Base-by-base conservation (phyloP, 2,113 vertebrate genomes). In the Candoia aspera region DNA sequence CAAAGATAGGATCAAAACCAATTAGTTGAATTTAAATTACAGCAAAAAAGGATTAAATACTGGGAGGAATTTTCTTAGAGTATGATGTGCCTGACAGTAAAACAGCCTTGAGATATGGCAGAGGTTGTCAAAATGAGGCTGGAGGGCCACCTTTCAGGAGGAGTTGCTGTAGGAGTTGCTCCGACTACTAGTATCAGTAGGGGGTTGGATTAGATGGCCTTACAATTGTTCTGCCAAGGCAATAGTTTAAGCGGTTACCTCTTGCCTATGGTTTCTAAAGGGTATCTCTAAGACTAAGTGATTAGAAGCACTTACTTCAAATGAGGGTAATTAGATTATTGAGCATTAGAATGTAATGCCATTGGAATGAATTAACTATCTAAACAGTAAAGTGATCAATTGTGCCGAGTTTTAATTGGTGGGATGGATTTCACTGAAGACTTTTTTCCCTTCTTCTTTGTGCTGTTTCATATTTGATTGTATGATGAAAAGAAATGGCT, bases 321-420 rank as follows among this genome's bases (percentile, higher is more conserved):
- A 94, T 91, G 49, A 86, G 84, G 95, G 10, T 93, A 58, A 94
- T 95, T 88, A 94, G 29, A 29, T 94, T 92, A 94, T 87, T 87
- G 73, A 84, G 37, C 15, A 53, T 87, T 84, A 29, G 6, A 84
- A 94, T 89, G 95, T 92, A 92, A 93, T 94, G 64, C 91, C 92
- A 73, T 90, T 92, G 90, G 93, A 90, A 89, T 93, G 93, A 95
- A 95, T 95, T 88, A 95, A 94, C 91, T 90, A 17, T 92, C 92
- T 92, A 84, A 96, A 93, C 0, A 64, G 92, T 68, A 19, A 23
- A 92, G 29, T 59, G 83, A 93, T 95, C 88, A 93, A 89, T 93
- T 91, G 33, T 4, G 46, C 11, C 87, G 92, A 73, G 85, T 95
- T 96, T 94, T 93, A 95, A 93, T 94, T 95, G 86, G 33, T 87